Percentiles rank a stretch among this genome's conserved stretches.
Conservation (phyloP, 2,797 vertebrate species). For the Gymnothorax javanicus region DNA sequence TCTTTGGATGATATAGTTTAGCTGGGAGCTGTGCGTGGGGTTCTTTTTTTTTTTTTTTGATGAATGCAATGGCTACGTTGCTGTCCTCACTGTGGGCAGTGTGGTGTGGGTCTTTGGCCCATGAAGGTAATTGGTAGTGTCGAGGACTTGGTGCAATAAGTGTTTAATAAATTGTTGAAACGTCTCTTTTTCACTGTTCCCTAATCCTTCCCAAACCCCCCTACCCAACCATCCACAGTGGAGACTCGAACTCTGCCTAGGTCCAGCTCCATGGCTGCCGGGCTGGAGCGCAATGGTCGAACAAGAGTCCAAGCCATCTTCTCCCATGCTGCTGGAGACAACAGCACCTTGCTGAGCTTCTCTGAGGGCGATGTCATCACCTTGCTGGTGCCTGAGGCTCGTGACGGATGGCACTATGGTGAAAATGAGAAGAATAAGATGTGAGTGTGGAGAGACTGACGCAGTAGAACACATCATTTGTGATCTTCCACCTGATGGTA, state of each 20-base stretch:
- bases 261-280: conserved; percentile 97
- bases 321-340: conserved; percentile 93
- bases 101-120: not conserved
- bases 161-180: not conserved
- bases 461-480: too few species aligned
- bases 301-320: conserved; percentile 94
- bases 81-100: too few species aligned
- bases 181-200: not conserved
- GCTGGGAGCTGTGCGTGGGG: not conserved
- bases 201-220: too few species aligned
- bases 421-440: conserved; percentile 98
- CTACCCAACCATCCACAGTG: conserved; percentile 63
- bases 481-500: too few species aligned
- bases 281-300: conserved; percentile 92
- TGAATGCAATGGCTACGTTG: not conserved
- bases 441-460: conserved; percentile 67
- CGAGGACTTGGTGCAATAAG: too few species aligned
- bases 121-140: not conserved
- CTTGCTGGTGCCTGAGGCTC: conserved; percentile 93
- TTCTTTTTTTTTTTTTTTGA: not conserved
- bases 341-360: conserved; percentile 95
- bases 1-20: not conserved
- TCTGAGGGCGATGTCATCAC: conserved; percentile 95
- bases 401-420: conserved; percentile 97
- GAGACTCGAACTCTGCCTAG: conserved; percentile 95